Base-by-base conservation (phyloP, 2,888 invertebrate species). In the Arrhopalites spinosus region DNA sequence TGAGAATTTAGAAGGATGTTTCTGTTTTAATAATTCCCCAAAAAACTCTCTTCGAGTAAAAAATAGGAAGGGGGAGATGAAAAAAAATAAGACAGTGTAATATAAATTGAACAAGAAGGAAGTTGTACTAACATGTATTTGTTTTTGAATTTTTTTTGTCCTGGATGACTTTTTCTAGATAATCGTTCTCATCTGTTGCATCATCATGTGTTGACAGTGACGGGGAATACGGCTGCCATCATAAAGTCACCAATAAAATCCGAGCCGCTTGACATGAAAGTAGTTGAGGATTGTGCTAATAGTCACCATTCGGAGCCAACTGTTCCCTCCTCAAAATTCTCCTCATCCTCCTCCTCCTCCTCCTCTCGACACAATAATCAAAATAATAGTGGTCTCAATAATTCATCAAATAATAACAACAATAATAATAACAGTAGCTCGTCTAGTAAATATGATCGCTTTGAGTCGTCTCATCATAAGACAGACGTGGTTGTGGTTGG, bases 181-280 rank as follows among this genome's bases (percentile, higher is more conserved):
- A 56, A 72, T 25, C 73, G 63, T 45, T 23, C 45, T 66, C 63
- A 73, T 63, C 50, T 47, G 47, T 29, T 47, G 63, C 73, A 73
- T 61, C 72, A 72, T 72, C 72, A 73, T 73, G 67, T 66, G 50
- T 29, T 73, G 61, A 45, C 64, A 50, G 73, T 64, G 25, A 56
- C 45, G n/a, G 66, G 73, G 50, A 66, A 66, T 20, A 53, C 45
- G 13, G 29, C 64, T 8, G 67, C 36, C 63, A 50, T 50, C 45
- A 70, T 50, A 61, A 64, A 64, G 30, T 69, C 77, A 17, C 75
- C 79, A 53, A 81, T 82, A 81, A 81, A 82, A 80, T 77, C 80
- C 61, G 82, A 82, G 80, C 82, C 82, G 79, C 72, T 81, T 47
- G 82, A 82, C 78, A 82, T 81, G 81, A 82, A 82, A 80, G 78